Percentiles rank a stretch among this genome's conserved stretches.
Conservation (phyloP, 2,113 vertebrate species). For the Nanorana parkeri region DNA sequence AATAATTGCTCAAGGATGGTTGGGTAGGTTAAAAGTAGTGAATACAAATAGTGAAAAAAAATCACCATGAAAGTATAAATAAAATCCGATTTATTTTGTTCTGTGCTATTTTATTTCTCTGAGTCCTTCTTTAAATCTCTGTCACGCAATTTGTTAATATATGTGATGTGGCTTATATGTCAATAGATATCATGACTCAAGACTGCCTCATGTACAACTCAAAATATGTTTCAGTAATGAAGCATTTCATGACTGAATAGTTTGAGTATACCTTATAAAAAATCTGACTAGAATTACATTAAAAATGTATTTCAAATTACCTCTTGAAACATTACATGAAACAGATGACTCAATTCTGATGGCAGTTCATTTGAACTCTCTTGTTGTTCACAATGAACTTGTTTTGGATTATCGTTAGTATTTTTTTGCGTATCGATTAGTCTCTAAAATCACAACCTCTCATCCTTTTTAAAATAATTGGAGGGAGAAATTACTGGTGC, state of each 20-base stretch:
- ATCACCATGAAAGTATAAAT: conserved; percentile 45
- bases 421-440: conserved; percentile 42
- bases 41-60: not conserved
- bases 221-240: not conserved
- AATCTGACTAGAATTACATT: not conserved
- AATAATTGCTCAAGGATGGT: conserved; percentile 35
- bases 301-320: not conserved
- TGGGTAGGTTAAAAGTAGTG: conserved; percentile 38
- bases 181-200: conserved; percentile 11
- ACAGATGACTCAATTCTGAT: not conserved
- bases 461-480: conserved; percentile 34
- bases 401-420: conserved; percentile 21
- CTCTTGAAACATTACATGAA: not conserved
- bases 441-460: conserved; percentile 44
- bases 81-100: conserved; percentile 50
- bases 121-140: not conserved
- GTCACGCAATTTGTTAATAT: not conserved
- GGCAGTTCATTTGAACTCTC: not conserved
- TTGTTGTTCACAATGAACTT: conserved; percentile 20
- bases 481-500: conserved; percentile 51
- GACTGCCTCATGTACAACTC: conserved; percentile 12
- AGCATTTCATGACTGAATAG: not conserved
- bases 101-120: conserved; percentile 44
- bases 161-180: conserved; percentile 26
- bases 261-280: not conserved